Evolutionary conservation across 2,113 vertebrate species (phyloP), one percentile per base, ranked within the genome.

Genomic region (Rhagologus leucostigma): DNA sequence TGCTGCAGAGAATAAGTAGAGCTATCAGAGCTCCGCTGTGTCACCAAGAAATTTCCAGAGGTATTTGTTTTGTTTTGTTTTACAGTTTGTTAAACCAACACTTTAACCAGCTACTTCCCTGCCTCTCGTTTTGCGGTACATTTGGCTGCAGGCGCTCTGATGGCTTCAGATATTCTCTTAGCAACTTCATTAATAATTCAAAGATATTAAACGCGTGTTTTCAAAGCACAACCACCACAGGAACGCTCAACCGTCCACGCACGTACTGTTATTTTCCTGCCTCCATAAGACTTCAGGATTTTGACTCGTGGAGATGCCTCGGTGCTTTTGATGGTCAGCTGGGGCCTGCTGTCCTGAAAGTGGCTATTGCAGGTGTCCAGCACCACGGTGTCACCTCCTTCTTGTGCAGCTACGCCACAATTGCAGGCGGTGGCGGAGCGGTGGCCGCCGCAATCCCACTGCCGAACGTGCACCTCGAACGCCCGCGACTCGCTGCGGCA

Each of bases 251-350:
- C 56, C 35, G 16, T 29, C 82, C 76, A 5, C 4, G 3, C 87
- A 57, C 76, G 4, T 98, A 98, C 98, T 74, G 98, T 99, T 87
- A 99, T 97, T 97, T 99, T 99, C 84, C 97, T 98, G 37, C 98
- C 98, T 83, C 98, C 97, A 7, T 98, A 98, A 37, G 98, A 96
- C 96, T 98, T 97, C 13, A 98, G 93, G 92, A 99, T 98, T 92
- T 95, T 97, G 89, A 98, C 95, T 1, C 2, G 94, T 4, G 95
- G 87, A 0, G 78, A 88, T 12, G 80, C 56, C 69, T 91, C 70
- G 0, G 95, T 69, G 92, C 73, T 98, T 94, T 76, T 98, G 73
- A 99, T 5, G 13, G 89, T 90, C 4, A 99, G 65, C 32, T 79
- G 98, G 3, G 98, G 98, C 39, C 96, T 90, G 59, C 80, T 98